Conservation (phyloP, 1,140 invertebrate species). For the Olivierus martensii region DNA sequence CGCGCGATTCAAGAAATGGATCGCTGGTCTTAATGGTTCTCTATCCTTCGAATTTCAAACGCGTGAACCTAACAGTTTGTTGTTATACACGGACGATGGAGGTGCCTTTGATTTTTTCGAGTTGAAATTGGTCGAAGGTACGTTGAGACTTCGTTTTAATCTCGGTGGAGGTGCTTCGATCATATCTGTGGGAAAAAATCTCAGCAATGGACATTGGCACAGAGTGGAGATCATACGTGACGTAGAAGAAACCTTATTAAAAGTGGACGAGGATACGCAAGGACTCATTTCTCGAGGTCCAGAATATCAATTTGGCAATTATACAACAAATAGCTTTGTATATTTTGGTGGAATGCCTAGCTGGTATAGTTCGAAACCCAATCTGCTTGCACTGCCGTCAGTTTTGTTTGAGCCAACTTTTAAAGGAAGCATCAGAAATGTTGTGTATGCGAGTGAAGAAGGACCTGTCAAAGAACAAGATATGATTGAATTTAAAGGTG, state of each 20-base stretch:
- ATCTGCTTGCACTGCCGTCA: slow-evolving; percentile 63
- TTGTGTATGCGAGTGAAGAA: slow-evolving; percentile 68
- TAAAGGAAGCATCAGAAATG: slow-evolving; percentile 63
- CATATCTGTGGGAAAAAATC: slow-evolving; percentile 64
- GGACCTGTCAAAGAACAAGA: slow-evolving; percentile 46
- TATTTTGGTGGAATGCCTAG: slow-evolving; percentile 82
- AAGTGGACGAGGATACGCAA: slow-evolving; percentile 61
- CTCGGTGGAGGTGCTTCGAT: slow-evolving; percentile 72
- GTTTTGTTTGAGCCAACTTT: slow-evolving; percentile 85
- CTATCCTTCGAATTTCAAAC: slow-evolving; percentile 86
- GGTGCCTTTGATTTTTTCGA: slow-evolving; percentile 91
- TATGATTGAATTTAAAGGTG: slow-evolving; percentile 54
- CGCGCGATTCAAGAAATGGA: slow-evolving; percentile 82
- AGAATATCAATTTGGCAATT: slow-evolving; percentile 53
- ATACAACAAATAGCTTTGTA: slow-evolving; percentile 70
- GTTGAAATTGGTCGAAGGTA: slow-evolving; percentile 80
- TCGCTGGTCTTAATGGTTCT: slow-evolving; percentile 66
- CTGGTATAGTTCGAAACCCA: slow-evolving; percentile 72
- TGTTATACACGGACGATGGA: slow-evolving; percentile 87
- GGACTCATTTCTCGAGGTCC: slow-evolving; percentile 38
- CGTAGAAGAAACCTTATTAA: slow-evolving; percentile 59
- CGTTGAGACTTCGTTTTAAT: slow-evolving; percentile 71
- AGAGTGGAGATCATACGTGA: slow-evolving; percentile 56
- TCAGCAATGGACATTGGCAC: slow-evolving; percentile 81
- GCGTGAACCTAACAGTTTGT: slow-evolving; percentile 67